Conservation (phyloP, 2,113 vertebrate species). For the Lagopus muta region DNA sequence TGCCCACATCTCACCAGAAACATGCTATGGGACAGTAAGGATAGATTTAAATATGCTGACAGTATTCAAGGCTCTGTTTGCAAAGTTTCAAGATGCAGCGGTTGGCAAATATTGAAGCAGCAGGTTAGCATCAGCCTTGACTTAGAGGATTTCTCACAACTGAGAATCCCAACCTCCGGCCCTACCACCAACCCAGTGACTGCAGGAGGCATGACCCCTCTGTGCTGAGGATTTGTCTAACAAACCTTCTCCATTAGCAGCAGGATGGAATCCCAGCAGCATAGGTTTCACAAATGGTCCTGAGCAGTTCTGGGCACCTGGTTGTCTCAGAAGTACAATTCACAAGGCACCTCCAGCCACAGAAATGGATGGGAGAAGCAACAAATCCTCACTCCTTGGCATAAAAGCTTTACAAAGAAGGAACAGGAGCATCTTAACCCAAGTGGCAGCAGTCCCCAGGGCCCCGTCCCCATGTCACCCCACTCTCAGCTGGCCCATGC, state of each 20-base stretch:
- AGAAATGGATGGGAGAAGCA: neutral
- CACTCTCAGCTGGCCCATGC: neutral
- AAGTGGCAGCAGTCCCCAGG: neutral
- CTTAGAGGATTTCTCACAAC: neutral
- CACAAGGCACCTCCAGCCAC: neutral
- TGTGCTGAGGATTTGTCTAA: neutral
- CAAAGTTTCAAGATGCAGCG: neutral
- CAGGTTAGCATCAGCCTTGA: neutral
- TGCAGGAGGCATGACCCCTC: fast-evolving
- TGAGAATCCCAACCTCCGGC: neutral
- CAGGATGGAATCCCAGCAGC: neutral
- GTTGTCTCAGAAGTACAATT: neutral
- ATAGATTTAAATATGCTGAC: neutral
- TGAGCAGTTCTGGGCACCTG: neutral
- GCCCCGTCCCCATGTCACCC: neutral
- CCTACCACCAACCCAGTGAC: fast-evolving
- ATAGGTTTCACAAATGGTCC: neutral
- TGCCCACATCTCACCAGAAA: neutral
- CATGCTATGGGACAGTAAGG: fast-evolving
- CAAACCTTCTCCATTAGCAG: neutral
- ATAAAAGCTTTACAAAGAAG: neutral
- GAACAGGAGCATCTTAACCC: neutral
- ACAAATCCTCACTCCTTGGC: neutral
- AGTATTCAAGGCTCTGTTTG: neutral
- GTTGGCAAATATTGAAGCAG: neutral